Percentiles rank a stretch among this genome's conserved stretches.
Evolutionary conservation across 1,140 invertebrate genomes (phyloP).

Genomic region (Laupala kohalensis): DNA sequence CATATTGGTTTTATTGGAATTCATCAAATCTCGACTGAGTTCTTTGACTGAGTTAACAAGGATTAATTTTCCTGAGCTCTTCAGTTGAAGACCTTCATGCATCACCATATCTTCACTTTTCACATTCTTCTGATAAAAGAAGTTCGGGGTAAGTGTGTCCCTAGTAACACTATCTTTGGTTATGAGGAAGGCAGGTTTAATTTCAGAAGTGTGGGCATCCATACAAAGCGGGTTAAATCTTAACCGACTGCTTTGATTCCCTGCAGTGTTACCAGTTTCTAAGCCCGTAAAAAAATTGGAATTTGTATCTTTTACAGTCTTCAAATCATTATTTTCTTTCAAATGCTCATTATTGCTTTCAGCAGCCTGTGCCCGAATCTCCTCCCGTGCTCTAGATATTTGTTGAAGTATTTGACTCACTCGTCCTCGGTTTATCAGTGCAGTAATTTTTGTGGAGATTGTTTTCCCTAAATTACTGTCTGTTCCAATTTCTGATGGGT

Average conservation of each 20-base stretch:
- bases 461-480: slow-evolving; percentile 8
- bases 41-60: not conserved
- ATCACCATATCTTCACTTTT: not conserved
- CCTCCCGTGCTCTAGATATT: slow-evolving; percentile 1
- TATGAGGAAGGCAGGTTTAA: too few species aligned
- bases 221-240: not conserved
- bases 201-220: not conserved
- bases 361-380: not conserved
- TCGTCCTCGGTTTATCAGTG: slow-evolving; percentile 1
- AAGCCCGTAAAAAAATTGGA: slow-evolving; percentile 4
- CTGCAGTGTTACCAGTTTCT: not conserved
- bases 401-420: not conserved
- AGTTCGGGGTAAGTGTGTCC: not conserved
- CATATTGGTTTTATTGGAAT: not conserved
- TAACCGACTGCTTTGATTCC: not conserved
- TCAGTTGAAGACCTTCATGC: not conserved
- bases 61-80: not conserved
- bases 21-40: not conserved
- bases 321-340: not conserved
- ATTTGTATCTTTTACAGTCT: slow-evolving; percentile 6
- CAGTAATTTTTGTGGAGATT: slow-evolving; percentile 10
- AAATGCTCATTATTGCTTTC: not conserved
- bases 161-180: not conserved
- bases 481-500: not conserved
- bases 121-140: not conserved